Evolutionary conservation across 2,113 vertebrate species (phyloP).

Genomic region (Rynchops niger): DNA sequence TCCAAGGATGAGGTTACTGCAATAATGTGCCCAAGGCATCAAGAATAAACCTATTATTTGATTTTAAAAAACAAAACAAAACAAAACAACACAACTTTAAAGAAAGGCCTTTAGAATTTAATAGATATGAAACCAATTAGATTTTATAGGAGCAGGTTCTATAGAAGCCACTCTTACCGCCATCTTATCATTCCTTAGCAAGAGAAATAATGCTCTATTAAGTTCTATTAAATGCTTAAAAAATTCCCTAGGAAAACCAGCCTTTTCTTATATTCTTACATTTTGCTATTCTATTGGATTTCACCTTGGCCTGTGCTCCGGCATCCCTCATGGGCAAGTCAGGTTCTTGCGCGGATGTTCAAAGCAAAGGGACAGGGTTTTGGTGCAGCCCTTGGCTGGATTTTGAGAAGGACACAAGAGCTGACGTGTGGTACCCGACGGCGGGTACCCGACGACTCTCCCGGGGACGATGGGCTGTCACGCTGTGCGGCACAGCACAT

Average conservation of each 20-base stretch:
- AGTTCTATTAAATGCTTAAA: background rate
- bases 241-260: background rate
- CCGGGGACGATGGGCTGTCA: rapidly evolving
- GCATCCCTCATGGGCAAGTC: rapidly evolving
- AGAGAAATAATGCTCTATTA: background rate
- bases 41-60: conserved; percentile 19
- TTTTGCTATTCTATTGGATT: background rate
- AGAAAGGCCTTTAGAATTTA: background rate
- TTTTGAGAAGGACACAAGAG: rapidly evolving
- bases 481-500: rapidly evolving
- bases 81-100: background rate
- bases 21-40: conserved; percentile 13
- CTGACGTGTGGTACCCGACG: rapidly evolving
- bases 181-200: background rate
- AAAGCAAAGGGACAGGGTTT: background rate
- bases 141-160: background rate
- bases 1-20: conserved; percentile 20
- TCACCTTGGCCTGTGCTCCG: background rate
- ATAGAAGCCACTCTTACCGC: background rate
- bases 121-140: background rate
- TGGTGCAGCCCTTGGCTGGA: background rate
- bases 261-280: background rate
- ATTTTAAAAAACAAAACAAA: background rate
- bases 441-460: rapidly evolving
- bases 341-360: rapidly evolving